Evolutionary conservation across 2,797 vertebrate genomes (phyloP).

Genomic region (Linurgus olivaceus): DNA sequence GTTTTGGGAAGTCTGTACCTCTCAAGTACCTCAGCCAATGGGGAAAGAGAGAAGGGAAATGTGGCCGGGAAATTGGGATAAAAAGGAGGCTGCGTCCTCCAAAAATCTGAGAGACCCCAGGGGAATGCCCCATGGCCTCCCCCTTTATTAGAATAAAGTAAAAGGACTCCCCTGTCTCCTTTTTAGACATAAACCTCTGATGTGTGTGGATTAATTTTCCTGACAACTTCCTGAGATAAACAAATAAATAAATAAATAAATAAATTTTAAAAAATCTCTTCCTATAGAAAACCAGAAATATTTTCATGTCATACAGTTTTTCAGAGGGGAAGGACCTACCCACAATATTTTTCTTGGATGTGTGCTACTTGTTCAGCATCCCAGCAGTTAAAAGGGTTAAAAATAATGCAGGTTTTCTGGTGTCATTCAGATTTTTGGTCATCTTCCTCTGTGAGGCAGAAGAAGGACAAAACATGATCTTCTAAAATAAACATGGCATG

Average conservation of each 20-base stretch:
- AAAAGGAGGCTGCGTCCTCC: background rate
- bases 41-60: background rate
- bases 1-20: background rate
- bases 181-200: background rate
- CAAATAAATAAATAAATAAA: background rate
- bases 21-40: background rate
- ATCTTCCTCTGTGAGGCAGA: background rate
- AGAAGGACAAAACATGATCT: background rate
- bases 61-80: rapidly evolving
- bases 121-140: background rate
- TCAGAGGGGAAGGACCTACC: background rate
- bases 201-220: background rate
- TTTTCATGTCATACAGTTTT: rapidly evolving
- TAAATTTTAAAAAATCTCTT: background rate
- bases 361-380: background rate
- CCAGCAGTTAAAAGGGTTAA: background rate
- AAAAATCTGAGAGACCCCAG: background rate
- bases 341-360: background rate
- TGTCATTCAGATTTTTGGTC: background rate
- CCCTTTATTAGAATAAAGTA: background rate
- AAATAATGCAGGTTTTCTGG: background rate
- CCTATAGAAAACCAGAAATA: background rate
- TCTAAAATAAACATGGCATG: background rate
- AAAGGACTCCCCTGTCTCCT: background rate
- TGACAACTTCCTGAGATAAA: background rate